phyloP scores from a whole-genome alignment of 2,797 vertebrate species.

The Octomys mimax region DNA sequence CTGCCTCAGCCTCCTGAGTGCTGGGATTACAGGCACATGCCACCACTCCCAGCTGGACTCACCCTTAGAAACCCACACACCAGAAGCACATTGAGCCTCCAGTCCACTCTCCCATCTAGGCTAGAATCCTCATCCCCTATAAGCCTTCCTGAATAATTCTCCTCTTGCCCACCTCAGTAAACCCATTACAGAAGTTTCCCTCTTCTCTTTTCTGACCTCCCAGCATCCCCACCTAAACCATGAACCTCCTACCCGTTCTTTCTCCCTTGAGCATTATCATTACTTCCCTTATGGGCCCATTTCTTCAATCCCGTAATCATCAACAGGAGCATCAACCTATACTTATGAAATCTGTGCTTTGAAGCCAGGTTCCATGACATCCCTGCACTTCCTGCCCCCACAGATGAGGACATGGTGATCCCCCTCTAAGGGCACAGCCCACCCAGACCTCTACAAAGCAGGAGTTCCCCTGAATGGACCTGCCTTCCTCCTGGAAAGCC shows the following conservation, averaged over 20 bases:
- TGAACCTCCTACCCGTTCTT: background rate
- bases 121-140: background rate
- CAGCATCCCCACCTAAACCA: background rate
- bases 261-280: background rate
- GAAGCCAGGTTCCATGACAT: background rate
- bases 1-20: too few relatives aligned
- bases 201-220: background rate
- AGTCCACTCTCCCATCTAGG: background rate
- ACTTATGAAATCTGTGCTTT: background rate
- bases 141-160: background rate
- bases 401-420: background rate
- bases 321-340: background rate
- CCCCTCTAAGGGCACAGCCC: background rate
- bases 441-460: background rate
- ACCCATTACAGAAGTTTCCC: conserved; percentile 37
- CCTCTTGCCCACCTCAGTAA: background rate
- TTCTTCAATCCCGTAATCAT: background rate
- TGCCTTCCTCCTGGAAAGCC: background rate
- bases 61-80: background rate
- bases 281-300: background rate
- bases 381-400: background rate
- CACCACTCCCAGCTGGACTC: background rate
- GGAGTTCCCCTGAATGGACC: background rate
- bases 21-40: too few relatives aligned
- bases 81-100: background rate